A percentile compares a stretch with the other conserved stretches of the same genome.
These are phyloP conservation scores for Periophthalmodon schlosseri DNA, from an alignment of 2,113 vertebrate species.

Conservation along the genomic window DNA sequence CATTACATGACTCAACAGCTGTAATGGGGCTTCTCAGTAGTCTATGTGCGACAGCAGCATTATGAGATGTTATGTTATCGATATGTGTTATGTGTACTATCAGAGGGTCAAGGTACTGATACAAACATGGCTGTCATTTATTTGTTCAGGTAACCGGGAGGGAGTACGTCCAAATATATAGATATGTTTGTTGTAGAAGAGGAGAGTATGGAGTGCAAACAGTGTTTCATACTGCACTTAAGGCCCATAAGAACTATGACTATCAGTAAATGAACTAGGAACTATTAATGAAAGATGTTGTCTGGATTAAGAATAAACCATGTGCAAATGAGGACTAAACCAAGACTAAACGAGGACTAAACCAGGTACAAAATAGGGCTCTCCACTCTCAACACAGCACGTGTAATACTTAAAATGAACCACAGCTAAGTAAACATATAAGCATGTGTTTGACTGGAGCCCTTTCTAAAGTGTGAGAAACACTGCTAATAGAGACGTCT, in stretches of 20 bases:
- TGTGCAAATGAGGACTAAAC: background rate
- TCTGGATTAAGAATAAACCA: background rate
- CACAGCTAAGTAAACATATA: background rate
- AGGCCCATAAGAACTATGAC: background rate
- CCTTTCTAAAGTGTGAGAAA: background rate
- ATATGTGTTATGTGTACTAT: too few relatives aligned
- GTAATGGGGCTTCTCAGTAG: slow-evolving; percentile 66
- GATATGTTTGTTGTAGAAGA: slow-evolving; percentile 9
- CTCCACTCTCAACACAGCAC: too few relatives aligned
- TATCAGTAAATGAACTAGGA: too few relatives aligned
- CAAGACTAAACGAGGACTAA: background rate
- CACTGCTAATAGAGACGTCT: background rate
- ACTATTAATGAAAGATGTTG: too few relatives aligned
- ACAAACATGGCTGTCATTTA: too few relatives aligned
- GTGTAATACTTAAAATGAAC: too few relatives aligned
- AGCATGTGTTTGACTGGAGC: background rate
- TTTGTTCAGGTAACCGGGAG: slow-evolving; percentile 24
- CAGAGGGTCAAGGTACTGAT: too few relatives aligned
- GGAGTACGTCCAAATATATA: slow-evolving; percentile 44
- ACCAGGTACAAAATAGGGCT: too few relatives aligned
- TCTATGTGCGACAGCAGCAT: background rate
- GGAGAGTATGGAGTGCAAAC: too few relatives aligned
- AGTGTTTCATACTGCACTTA: background rate
- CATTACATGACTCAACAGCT: slow-evolving; percentile 61
- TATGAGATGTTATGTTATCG: too few relatives aligned